phyloP scores from a whole-genome alignment of 2,888 invertebrate genomes.

The Diplazon laetatorius region DNA sequence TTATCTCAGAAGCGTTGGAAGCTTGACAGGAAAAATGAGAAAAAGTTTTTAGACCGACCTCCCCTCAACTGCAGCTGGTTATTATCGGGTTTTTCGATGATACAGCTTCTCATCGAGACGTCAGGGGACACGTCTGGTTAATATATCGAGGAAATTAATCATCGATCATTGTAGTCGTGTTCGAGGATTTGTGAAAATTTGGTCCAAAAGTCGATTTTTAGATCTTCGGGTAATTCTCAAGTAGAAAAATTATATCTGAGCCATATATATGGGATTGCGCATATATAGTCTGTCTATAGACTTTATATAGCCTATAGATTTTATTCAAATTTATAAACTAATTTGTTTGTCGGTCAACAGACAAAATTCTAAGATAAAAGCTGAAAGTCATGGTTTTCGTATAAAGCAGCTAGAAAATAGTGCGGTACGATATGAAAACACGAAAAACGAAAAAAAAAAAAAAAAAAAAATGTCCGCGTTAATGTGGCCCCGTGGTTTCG shows the following conservation, averaged over 20 bases:
- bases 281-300: too few relatives aligned
- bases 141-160: too few relatives aligned
- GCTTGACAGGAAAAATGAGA: constrained; percentile 71
- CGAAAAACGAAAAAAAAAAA: too few relatives aligned
- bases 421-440: constrained; percentile 12
- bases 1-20: constrained; percentile 70
- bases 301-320: too few relatives aligned
- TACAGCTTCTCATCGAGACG: constrained; percentile 17
- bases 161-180: constrained; percentile 9
- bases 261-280: too few relatives aligned
- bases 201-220: not conserved
- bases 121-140: not conserved
- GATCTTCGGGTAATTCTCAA: too few relatives aligned
- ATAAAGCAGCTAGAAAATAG: not conserved
- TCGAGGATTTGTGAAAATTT: not conserved
- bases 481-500: constrained; percentile 34
- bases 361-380: not conserved
- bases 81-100: constrained; percentile 30
- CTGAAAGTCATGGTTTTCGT: constrained; percentile 2
- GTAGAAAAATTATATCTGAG: too few relatives aligned
- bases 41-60: constrained; percentile 71
- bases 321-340: too few relatives aligned
- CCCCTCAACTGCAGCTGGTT: constrained; percentile 26
- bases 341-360: too few relatives aligned
- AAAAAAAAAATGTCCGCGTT: too few relatives aligned